phyloP scores from a whole-genome alignment of 1,140 invertebrate genomes.

The Hydropsyche tenuis region DNA sequence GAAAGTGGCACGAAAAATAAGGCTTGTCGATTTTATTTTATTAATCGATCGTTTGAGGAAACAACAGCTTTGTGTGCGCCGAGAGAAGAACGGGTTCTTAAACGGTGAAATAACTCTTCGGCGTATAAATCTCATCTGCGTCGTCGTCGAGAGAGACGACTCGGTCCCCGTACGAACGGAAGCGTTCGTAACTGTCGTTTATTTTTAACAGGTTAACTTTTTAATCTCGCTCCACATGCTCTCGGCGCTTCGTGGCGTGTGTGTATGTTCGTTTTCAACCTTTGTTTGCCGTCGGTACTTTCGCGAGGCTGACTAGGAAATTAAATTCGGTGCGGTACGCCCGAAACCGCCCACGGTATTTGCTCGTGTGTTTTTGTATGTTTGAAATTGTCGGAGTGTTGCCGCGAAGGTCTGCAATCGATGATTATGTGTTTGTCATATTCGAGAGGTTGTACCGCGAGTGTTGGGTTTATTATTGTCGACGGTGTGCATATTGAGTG shows the following conservation, averaged over 20 bases:
- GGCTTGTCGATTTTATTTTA: conserved; percentile 3
- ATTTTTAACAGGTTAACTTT: conserved; percentile 22
- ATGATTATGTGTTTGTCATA: too few species aligned
- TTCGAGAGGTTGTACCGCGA: too few species aligned
- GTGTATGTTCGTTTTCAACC: neutral
- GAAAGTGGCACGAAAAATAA: conserved; percentile 14
- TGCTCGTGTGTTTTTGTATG: too few species aligned
- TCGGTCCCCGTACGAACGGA: conserved; percentile 9
- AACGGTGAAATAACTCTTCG: conserved; percentile 24
- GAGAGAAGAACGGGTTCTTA: conserved; percentile 4
- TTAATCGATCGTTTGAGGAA: conserved; percentile 26
- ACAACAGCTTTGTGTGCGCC: conserved; percentile 18
- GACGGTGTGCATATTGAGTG: too few species aligned
- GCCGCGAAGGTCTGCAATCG: too few species aligned
- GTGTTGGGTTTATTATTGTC: too few species aligned
- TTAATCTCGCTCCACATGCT: conserved; percentile 6
- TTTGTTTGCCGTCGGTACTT: neutral
- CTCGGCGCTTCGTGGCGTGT: neutral
- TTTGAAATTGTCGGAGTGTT: too few species aligned
- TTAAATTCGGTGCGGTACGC: too few species aligned
- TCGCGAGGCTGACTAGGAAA: neutral
- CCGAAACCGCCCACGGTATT: neutral
- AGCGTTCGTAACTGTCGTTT: conserved; percentile 23
- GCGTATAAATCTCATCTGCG: conserved; percentile 21
- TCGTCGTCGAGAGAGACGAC: too few species aligned